These are phyloP conservation scores for Jordanella pulchra DNA, from an alignment of 2,797 vertebrate genomes.

Conservation along the genomic window DNA sequence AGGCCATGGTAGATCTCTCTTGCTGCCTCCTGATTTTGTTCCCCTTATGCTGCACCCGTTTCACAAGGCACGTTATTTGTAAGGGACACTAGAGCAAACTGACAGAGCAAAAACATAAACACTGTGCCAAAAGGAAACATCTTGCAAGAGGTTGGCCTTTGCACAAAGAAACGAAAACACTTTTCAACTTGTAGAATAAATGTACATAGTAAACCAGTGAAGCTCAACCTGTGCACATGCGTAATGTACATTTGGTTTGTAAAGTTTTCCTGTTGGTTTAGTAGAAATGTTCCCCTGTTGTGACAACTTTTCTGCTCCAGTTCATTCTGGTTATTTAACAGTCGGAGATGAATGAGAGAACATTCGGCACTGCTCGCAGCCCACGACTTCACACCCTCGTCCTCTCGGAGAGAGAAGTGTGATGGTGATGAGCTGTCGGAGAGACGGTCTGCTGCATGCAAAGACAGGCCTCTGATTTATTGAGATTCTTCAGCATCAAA, in stretches of 20 bases:
- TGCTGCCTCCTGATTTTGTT: too few relatives aligned
- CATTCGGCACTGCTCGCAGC: slow-evolving; percentile 30
- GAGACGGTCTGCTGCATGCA: slow-evolving; percentile 28
- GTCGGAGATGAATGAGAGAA: slow-evolving; percentile 55
- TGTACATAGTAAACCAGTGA: background rate
- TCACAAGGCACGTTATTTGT: too few relatives aligned
- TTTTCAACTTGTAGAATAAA: too few relatives aligned
- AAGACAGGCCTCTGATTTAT: slow-evolving; percentile 12
- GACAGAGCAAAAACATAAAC: too few relatives aligned
- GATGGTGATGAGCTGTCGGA: slow-evolving; percentile 26
- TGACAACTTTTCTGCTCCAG: slow-evolving; percentile 29
- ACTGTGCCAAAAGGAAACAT: background rate
- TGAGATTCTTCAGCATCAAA: background rate
- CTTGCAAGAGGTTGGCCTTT: background rate
- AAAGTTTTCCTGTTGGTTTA: slow-evolving; percentile 29
- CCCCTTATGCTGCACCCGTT: too few relatives aligned
- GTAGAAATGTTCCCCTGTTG: slow-evolving; percentile 11
- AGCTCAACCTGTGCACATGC: background rate
- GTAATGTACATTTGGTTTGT: slow-evolving; percentile 10
- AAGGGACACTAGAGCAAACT: too few relatives aligned
- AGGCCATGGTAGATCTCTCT: too few relatives aligned
- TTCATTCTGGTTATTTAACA: slow-evolving; percentile 17
- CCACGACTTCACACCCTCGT: slow-evolving; percentile 56
- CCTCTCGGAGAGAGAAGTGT: slow-evolving; percentile 42
- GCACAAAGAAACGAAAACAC: too few relatives aligned